phyloP scores from a whole-genome alignment of 2,113 vertebrate genomes.

The Chionis minor region DNA sequence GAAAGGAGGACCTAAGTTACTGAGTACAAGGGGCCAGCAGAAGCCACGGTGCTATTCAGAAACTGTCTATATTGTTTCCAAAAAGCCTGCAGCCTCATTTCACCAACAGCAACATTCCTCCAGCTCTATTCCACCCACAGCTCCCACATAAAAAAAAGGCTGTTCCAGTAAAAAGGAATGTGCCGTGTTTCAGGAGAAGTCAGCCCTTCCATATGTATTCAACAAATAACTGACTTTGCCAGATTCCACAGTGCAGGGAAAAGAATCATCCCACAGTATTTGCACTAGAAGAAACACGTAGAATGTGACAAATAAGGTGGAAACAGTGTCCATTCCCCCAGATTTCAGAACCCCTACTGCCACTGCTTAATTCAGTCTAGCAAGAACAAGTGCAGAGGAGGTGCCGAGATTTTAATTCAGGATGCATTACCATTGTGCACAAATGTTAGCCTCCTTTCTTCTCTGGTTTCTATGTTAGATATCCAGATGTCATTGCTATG shows the following conservation, averaged over 20 bases:
- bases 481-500: slow-evolving; percentile 84
- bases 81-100: background rate
- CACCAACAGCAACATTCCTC: slow-evolving; percentile 17
- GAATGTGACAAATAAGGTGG: background rate
- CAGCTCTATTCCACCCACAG: slow-evolving; percentile 46
- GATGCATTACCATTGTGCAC: slow-evolving; percentile 78
- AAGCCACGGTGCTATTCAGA: background rate
- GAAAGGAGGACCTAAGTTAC: background rate
- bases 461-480: slow-evolving; percentile 77
- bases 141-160: background rate
- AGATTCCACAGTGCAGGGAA: background rate
- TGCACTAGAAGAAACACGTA: background rate
- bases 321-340: background rate
- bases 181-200: background rate
- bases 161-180: background rate
- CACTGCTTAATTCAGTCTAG: background rate
- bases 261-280: background rate
- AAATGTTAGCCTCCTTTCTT: slow-evolving; percentile 80
- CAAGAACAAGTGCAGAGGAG: slow-evolving; percentile 9
- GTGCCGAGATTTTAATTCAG: background rate
- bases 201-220: background rate
- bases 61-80: background rate
- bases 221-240: background rate
- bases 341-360: background rate
- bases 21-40: background rate